These are phyloP conservation scores for Pseudopleuronectes americanus DNA, from an alignment of 2,797 vertebrate genomes.

Conservation along the genomic window DNA sequence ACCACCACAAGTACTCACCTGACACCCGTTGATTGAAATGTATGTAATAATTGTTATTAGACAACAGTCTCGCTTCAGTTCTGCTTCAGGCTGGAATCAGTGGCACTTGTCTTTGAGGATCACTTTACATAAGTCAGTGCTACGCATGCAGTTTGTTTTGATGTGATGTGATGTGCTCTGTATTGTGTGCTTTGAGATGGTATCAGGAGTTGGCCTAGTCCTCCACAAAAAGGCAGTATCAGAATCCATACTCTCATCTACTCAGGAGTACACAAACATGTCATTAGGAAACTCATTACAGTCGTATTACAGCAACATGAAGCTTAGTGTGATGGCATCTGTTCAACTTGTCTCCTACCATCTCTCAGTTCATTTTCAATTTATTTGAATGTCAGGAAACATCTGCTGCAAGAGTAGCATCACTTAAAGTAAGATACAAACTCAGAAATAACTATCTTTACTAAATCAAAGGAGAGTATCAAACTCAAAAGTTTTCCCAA, in stretches of 20 bases:
- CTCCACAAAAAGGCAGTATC: conserved; percentile 23
- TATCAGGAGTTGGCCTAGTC: conserved; percentile 61
- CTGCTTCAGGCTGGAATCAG: conserved; percentile 57
- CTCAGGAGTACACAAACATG: conserved; percentile 31
- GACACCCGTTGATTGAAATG: conserved; percentile 58
- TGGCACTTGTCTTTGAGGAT: conserved; percentile 63
- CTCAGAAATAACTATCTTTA: neutral
- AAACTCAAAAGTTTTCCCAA: neutral
- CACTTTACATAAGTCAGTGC: conserved; percentile 52
- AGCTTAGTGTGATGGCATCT: conserved; percentile 27
- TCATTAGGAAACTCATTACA: conserved; percentile 35
- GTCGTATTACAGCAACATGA: conserved; percentile 20
- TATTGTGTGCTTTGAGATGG: conserved; percentile 32
- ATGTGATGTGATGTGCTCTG: conserved; percentile 14
- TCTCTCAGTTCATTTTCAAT: conserved; percentile 22
- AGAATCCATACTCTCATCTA: conserved; percentile 27
- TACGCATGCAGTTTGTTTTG: conserved; percentile 43
- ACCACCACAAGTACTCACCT: conserved; percentile 38
- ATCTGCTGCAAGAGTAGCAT: conserved; percentile 9
- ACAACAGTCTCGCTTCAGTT: conserved; percentile 29
- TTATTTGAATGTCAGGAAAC: conserved; percentile 31
- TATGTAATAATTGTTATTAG: conserved; percentile 70
- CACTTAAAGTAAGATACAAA: neutral
- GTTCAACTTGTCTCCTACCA: conserved; percentile 11
- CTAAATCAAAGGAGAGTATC: neutral